Percentiles rank a stretch among this genome's conserved stretches.
Evolutionary conservation across 2,888 invertebrate genomes (phyloP).

Genomic region (Idaea aversata): DNA sequence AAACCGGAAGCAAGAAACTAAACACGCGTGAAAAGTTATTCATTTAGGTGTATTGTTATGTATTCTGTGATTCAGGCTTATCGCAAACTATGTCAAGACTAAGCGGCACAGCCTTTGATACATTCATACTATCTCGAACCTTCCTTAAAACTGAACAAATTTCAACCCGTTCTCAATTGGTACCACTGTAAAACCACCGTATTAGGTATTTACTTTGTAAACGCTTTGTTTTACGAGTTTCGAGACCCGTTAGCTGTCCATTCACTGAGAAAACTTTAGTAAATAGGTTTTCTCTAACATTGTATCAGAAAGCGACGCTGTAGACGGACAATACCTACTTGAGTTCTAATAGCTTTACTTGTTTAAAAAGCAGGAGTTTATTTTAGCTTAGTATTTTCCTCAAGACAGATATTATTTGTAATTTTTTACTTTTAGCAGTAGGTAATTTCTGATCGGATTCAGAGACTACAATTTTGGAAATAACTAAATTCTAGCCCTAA

Average conservation of each 20-base stretch:
- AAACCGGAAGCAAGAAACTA: neutral
- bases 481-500: no score
- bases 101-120: no score
- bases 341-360: neutral
- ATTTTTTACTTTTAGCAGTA: neutral
- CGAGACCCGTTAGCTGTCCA: constrained; percentile 1
- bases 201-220: neutral
- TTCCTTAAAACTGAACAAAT: neutral
- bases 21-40: neutral
- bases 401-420: neutral
- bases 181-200: neutral
- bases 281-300: constrained; percentile 1
- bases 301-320: neutral
- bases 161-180: neutral
- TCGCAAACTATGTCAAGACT: neutral
- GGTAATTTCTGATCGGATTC: neutral
- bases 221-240: neutral
- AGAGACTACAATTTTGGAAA: neutral
- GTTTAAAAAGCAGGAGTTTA: neutral
- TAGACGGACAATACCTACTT: neutral
- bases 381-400: neutral
- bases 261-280: neutral
- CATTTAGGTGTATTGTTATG: neutral
- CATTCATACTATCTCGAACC: neutral
- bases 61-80: neutral